Percentiles rank a stretch among this genome's conserved stretches.
These are phyloP conservation scores for Orycteropus afer DNA, from an alignment of 2,113 vertebrate species.

Conservation along the genomic window DNA sequence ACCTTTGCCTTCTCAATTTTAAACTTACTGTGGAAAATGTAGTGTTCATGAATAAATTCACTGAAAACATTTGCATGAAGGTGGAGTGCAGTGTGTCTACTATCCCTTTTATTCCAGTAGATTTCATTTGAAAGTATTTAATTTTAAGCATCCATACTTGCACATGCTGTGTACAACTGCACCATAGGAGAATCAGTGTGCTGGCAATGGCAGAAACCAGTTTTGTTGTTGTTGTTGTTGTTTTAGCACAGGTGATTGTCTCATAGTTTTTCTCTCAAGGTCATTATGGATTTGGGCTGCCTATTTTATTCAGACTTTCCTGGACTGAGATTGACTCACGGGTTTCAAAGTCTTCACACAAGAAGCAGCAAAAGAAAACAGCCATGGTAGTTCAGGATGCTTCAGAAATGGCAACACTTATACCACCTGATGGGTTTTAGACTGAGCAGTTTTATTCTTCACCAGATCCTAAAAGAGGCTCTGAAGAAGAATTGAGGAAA, in stretches of 20 bases:
- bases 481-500: not conserved
- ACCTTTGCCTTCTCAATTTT: conserved; percentile 92
- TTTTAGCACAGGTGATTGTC: not conserved
- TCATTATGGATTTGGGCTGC: not conserved
- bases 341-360: not conserved
- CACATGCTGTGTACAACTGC: not conserved
- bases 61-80: not conserved
- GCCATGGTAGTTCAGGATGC: not conserved
- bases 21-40: conserved; percentile 93
- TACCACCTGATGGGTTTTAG: not conserved
- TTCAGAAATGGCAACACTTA: not conserved
- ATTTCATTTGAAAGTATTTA: not conserved
- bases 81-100: not conserved
- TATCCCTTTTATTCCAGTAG: not conserved
- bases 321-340: not conserved
- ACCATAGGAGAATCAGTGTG: not conserved
- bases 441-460: accelerated
- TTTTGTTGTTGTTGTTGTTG: not conserved
- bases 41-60: conserved; percentile 89
- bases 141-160: not conserved
- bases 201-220: accelerated
- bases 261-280: not conserved
- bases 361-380: not conserved
- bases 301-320: not conserved
- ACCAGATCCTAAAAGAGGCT: not conserved